Base-by-base conservation (phyloP, 2,113 vertebrate species). In the Tachycineta bicolor region DNA sequence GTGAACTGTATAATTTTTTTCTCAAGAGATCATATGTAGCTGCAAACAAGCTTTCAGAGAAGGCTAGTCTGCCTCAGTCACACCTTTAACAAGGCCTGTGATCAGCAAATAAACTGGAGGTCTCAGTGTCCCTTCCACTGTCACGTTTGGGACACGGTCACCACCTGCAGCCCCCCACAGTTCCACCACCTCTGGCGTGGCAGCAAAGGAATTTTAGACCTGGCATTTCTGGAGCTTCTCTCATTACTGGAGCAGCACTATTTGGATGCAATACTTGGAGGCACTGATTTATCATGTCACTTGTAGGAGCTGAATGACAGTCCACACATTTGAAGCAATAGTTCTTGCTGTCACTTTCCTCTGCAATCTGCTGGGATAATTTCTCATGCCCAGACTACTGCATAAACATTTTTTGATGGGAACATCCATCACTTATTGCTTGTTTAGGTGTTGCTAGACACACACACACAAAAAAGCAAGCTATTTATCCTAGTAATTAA, bases 71-170 rank as follows among this genome's bases (percentile, higher is more conserved):
- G 11, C 47, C 47, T 64, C 37, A 28, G 0, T 29, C 31, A 9
- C 19, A 14, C 19, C 19, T 64, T 29, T 23, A 18, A 14, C 23
- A 53, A 34, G 14, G 31, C 6, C 2, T 17, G 5, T 4, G 4
- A 8, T 28, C 37, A 64, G 31, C 75, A 44, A 43, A 4, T 77
- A 8, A n/a, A 17, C 4, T 28, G 23, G 23, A 53, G 39, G 6
- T 43, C 10, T n/a, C 59, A n/a, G 18, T 5, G 49, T 46, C 49
- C 20, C n/a, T 78, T 7, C 22, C 5, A 0, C 2, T 24, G 23
- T 9, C 5, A 0, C 25, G 0, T 22, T 11, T 6, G 56, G 46
- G 64, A 28, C 21, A 8, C n/a, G 62, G 49, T 8, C 37, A n/a
- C 22, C 37, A 4, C 73, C 33, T 49, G 28, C 58, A n/a, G 31